phyloP scores from a whole-genome alignment of 2,797 vertebrate species.

The Syngnathus rostellatus region DNA sequence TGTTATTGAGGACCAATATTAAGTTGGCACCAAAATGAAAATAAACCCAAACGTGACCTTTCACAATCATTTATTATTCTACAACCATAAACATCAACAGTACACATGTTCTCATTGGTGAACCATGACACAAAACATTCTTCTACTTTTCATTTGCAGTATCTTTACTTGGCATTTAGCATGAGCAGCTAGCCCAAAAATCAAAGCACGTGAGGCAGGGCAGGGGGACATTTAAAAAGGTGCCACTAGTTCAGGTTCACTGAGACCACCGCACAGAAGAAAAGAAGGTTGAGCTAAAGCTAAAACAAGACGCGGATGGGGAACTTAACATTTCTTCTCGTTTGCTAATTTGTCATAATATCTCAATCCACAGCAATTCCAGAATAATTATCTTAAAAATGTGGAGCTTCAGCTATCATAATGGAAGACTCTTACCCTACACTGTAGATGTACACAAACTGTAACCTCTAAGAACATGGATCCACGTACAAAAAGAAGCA shows the following conservation, averaged over 20 bases:
- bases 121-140: conserved; percentile 38
- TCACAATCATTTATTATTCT: conserved; percentile 55
- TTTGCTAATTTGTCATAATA: neutral
- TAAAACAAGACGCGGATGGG: conserved; percentile 26
- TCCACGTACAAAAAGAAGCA: conserved; percentile 44
- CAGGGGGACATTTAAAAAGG: neutral
- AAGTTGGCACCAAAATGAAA: neutral
- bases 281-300: conserved; percentile 4
- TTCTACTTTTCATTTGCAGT: conserved; percentile 12
- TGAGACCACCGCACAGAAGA: neutral
- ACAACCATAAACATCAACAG: conserved; percentile 49
- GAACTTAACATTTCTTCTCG: conserved; percentile 1
- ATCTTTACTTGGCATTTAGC: conserved; percentile 7
- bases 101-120: conserved; percentile 28
- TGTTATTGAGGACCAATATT: neutral
- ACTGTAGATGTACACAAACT: neutral
- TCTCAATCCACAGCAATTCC: conserved; percentile 4
- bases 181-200: conserved; percentile 17
- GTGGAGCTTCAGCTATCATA: neutral
- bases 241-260: conserved; percentile 13
- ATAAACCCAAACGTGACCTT: conserved; percentile 19
- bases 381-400: neutral
- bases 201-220: conserved; percentile 18
- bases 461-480: conserved; percentile 25
- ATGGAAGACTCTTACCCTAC: conserved; percentile 5